Conservation (phyloP, 2,113 vertebrate genomes). For the Vicugna pacos region DNA sequence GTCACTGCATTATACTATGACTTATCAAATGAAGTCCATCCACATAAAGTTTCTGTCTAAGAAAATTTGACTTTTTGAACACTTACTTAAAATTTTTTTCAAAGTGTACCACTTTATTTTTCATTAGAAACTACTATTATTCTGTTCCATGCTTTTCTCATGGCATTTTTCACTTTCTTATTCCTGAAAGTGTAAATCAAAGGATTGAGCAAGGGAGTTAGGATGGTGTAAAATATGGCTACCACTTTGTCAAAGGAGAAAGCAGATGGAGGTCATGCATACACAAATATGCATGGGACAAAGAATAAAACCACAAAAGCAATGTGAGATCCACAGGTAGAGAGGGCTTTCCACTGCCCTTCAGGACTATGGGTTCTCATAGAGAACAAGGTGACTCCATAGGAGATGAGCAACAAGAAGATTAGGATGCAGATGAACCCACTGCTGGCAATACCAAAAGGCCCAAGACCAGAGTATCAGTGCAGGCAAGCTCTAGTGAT, state of each 20-base stretch:
- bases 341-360: conserved; percentile 64
- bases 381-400: conserved; percentile 58
- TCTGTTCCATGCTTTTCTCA: conserved; percentile 51
- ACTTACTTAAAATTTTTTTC: background rate
- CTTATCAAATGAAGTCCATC: background rate
- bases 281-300: conserved; percentile 25
- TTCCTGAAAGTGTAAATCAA: conserved; percentile 76
- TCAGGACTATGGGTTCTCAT: conserved; percentile 35
- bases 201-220: conserved; percentile 74
- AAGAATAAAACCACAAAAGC: conserved; percentile 70
- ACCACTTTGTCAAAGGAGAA: conserved; percentile 60
- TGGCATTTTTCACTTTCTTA: conserved; percentile 64
- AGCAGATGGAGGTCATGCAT: background rate
- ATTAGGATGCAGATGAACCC: conserved; percentile 62
- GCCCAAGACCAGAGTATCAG: conserved; percentile 44
- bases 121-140: background rate
- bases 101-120: conserved; percentile 20
- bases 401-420: conserved; percentile 71
- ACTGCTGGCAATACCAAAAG: conserved; percentile 71
- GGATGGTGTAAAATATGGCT: conserved; percentile 61
- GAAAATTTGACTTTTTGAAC: background rate
- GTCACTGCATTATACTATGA: background rate
- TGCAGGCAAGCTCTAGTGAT: conserved; percentile 64
- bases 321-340: conserved; percentile 73
- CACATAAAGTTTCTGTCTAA: background rate